Conservation (phyloP, 2,797 vertebrate genomes). For the Spea hammondii region DNA sequence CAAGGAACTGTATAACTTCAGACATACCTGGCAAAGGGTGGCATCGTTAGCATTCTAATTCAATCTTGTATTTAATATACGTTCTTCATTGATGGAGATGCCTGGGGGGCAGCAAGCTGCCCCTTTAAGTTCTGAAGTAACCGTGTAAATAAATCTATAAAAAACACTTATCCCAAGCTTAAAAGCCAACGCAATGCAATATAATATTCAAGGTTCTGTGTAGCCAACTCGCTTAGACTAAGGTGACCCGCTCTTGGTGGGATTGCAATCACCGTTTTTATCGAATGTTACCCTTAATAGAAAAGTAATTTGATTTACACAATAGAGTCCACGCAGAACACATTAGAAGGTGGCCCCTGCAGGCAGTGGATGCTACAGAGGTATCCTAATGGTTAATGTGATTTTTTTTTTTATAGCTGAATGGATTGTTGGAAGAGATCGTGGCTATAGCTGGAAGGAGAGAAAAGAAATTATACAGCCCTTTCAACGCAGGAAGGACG, state of each 20-base stretch:
- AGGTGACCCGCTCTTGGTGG: slow-evolving; percentile 1
- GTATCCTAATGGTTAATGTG: slow-evolving; percentile 33
- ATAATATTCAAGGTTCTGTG: neutral
- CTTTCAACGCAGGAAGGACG: neutral
- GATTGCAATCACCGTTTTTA: slow-evolving; percentile 4
- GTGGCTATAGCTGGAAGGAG: slow-evolving; percentile 19
- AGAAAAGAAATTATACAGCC: slow-evolving; percentile 11
- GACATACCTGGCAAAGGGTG: no score
- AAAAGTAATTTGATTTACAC: slow-evolving; percentile 39
- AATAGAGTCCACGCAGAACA: slow-evolving; percentile 26
- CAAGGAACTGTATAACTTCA: no score
- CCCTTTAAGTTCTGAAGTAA: no score
- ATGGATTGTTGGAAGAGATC: slow-evolving; percentile 39
- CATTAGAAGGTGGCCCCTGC: slow-evolving; percentile 6
- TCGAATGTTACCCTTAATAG: slow-evolving; percentile 15
- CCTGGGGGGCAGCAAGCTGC: no score
- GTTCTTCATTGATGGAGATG: no score
- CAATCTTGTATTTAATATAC: no score
- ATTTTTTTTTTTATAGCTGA: slow-evolving; percentile 35
- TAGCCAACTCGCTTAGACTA: neutral
- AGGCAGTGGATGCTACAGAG: slow-evolving; percentile 10
- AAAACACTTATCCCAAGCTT: no score
- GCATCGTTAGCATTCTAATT: no score
- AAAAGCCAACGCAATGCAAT: no score
- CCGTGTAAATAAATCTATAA: no score